phyloP scores from a whole-genome alignment of 2,113 vertebrate genomes.

The Electrona antarctica region DNA sequence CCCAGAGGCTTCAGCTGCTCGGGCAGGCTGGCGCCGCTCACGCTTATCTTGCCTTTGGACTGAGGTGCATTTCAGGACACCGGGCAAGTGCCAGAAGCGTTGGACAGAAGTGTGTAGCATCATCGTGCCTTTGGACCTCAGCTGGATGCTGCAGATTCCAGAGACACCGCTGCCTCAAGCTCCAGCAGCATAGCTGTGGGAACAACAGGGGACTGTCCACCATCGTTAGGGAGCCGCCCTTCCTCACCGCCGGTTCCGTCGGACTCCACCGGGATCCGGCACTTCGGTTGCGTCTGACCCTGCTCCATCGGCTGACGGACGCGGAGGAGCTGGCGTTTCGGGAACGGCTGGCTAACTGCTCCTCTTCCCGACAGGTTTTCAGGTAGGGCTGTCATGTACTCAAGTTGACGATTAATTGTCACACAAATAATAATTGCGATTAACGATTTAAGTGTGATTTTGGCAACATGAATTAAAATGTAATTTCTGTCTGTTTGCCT shows the following conservation, averaged over 20 bases:
- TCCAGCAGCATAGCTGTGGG: slow-evolving; percentile 23
- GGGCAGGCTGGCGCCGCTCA: slow-evolving; percentile 17
- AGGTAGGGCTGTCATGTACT: background rate
- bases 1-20: slow-evolving; percentile 50
- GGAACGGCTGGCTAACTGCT: slow-evolving; percentile 63
- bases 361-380: slow-evolving; percentile 80
- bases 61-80: background rate
- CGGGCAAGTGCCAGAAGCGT: background rate
- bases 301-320: slow-evolving; percentile 47
- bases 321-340: slow-evolving; percentile 72
- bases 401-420: no score
- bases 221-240: slow-evolving; percentile 58
- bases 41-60: slow-evolving; percentile 17
- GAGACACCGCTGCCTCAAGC: slow-evolving; percentile 25
- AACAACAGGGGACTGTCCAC: slow-evolving; percentile 64
- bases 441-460: no score
- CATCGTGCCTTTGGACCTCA: slow-evolving; percentile 30
- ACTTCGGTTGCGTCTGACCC: slow-evolving; percentile 51
- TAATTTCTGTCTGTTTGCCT: no score
- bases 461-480: no score
- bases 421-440: no score
- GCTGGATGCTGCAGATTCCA: slow-evolving; percentile 24
- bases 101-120: no score
- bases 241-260: slow-evolving; percentile 57
- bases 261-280: slow-evolving; percentile 56